These are phyloP conservation scores for Sinocyclocheilus anophthalmus DNA, from an alignment of 2,113 vertebrate species.

Conservation along the genomic window DNA sequence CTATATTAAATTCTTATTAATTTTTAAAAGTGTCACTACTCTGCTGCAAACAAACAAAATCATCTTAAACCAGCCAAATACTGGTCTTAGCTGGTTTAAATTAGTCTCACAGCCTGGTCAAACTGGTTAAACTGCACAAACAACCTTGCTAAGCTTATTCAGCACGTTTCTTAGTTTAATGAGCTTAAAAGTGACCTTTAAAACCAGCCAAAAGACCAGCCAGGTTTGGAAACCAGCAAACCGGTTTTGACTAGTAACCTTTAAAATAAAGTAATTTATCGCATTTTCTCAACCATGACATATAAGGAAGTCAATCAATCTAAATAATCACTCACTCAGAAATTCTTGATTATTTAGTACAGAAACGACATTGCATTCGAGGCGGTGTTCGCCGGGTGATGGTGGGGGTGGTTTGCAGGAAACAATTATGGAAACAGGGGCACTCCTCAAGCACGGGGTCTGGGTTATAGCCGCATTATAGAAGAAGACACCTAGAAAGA, in stretches of 20 bases:
- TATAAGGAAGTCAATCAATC: constrained; percentile 76
- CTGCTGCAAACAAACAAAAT: not conserved
- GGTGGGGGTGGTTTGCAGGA: constrained; percentile 75
- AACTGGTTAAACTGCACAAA: not conserved
- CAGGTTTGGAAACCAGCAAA: too few relatives aligned
- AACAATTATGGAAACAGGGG: constrained; percentile 80
- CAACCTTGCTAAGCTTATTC: not conserved
- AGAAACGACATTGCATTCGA: constrained; percentile 53
- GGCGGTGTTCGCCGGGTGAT: constrained; percentile 71
- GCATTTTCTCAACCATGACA: constrained; percentile 77
- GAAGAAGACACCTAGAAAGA: constrained; percentile 81
- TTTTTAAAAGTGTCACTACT: not conserved
- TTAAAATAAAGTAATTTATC: constrained; percentile 56
- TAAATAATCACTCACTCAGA: constrained; percentile 79
- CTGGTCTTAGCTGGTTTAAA: not conserved
- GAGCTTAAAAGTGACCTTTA: not conserved
- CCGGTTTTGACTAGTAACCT: not conserved
- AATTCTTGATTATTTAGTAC: constrained; percentile 75
- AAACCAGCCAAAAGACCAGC: not conserved
- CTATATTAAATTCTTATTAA: not conserved
- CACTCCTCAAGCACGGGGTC: constrained; percentile 76
- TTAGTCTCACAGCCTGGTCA: not conserved
- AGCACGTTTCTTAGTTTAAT: not conserved
- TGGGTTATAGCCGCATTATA: constrained; percentile 81
- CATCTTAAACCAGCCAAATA: not conserved